These are phyloP conservation scores for Dryadula phaetusa DNA, from an alignment of 2,888 invertebrate species.

Conservation along the genomic window DNA sequence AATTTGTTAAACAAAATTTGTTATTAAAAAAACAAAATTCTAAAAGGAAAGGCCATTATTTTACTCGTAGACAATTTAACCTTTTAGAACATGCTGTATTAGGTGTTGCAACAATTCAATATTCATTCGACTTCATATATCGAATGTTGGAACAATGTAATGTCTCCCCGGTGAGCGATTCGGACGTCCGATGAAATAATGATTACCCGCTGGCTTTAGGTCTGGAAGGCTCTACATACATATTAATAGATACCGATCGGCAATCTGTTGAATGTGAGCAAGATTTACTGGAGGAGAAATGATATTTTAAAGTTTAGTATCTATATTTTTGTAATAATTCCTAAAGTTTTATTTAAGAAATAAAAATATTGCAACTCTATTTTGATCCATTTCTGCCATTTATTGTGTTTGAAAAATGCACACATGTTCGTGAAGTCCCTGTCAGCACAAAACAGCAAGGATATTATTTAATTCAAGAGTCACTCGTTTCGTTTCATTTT, in stretches of 20 bases:
- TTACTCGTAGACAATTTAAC: neutral
- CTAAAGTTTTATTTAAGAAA: neutral
- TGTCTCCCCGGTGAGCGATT: conserved; percentile 64
- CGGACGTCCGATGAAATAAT: conserved; percentile 70
- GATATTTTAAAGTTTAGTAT: neutral
- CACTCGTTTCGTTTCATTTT: too few relatives aligned
- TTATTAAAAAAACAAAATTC: neutral
- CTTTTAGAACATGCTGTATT: conserved; percentile 11
- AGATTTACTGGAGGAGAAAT: conserved; percentile 12
- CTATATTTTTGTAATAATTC: neutral
- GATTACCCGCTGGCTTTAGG: conserved; percentile 53
- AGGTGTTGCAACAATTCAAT: conserved; percentile 35
- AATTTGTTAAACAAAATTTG: too few relatives aligned
- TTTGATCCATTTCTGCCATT: too few relatives aligned
- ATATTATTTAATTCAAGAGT: too few relatives aligned
- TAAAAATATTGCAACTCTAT: too few relatives aligned
- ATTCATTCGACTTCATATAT: conserved; percentile 36
- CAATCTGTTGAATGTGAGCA: conserved; percentile 67
- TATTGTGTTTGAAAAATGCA: too few relatives aligned
- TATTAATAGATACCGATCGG: conserved; percentile 63
- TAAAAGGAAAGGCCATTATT: neutral
- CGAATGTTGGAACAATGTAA: conserved; percentile 54
- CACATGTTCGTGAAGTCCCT: too few relatives aligned
- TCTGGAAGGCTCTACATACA: conserved; percentile 52
- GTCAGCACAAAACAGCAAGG: too few relatives aligned